A percentile compares a stretch with the other conserved stretches of the same genome.
Evolutionary conservation across 2,797 vertebrate species (phyloP).

Genomic region (Margarornis squamiger): DNA sequence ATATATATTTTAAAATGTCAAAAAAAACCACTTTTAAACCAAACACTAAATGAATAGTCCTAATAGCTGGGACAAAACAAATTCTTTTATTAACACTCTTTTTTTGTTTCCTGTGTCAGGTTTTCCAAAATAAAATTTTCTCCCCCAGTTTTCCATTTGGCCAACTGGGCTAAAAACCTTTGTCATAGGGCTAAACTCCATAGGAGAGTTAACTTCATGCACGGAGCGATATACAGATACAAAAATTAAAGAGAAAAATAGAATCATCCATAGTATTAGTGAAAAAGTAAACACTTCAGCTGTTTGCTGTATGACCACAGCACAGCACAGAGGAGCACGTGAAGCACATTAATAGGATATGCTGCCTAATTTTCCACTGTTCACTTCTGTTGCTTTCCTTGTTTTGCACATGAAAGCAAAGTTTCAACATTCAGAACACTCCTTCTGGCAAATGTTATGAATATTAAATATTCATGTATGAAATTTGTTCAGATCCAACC

Average conservation of each 20-base stretch:
- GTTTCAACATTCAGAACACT: neutral
- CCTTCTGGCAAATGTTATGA: neutral
- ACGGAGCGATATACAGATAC: neutral
- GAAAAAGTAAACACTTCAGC: neutral
- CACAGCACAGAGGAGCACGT: neutral
- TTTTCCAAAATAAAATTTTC: neutral
- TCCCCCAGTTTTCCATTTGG: neutral
- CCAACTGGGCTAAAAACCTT: neutral
- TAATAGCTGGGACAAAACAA: neutral
- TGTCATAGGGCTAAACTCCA: neutral
- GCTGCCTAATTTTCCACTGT: neutral
- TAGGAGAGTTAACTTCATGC: neutral
- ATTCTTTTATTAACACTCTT: neutral
- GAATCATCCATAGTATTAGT: neutral
- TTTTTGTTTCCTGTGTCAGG: neutral
- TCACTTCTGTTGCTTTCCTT: neutral
- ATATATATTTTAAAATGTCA: neutral
- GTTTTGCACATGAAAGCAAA: neutral
- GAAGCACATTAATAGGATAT: neutral
- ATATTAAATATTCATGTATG: conserved; percentile 27
- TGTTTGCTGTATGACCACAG: neutral
- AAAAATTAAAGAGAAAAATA: neutral
- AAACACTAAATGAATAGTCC: neutral
- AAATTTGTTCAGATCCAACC: conserved; percentile 23
- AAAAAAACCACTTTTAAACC: neutral